Percentiles rank a stretch among this genome's conserved stretches.
phyloP scores from a whole-genome alignment of 2,113 vertebrate species.

The Chrysochloris asiatica region DNA sequence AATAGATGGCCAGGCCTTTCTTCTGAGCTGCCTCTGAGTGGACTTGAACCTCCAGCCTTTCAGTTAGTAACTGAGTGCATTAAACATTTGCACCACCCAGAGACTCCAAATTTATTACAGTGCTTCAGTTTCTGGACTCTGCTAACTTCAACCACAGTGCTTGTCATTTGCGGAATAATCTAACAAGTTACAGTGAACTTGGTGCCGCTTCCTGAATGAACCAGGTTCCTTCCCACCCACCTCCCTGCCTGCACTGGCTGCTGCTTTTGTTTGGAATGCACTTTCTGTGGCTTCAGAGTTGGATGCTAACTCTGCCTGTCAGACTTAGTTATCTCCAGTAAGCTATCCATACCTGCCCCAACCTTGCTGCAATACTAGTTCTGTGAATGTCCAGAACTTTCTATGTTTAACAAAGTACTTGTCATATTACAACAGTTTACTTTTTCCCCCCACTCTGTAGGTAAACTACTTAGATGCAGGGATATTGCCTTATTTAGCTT shows the following conservation, averaged over 20 bases:
- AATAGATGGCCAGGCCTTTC: background rate
- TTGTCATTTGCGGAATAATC: rapidly evolving
- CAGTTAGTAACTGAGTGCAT: background rate
- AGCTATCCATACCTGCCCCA: background rate
- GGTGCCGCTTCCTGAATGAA: background rate
- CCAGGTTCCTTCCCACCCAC: background rate
- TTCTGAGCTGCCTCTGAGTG: background rate
- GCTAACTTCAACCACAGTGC: background rate
- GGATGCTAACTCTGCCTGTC: too few species aligned
- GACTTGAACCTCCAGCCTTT: background rate
- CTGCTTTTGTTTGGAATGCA: background rate
- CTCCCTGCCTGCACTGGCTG: background rate
- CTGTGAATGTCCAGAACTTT: background rate
- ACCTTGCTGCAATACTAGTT: too few species aligned
- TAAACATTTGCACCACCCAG: background rate
- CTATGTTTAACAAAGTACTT: background rate
- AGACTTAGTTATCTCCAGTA: background rate
- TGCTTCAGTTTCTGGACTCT: background rate
- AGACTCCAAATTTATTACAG: background rate
- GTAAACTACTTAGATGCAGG: background rate
- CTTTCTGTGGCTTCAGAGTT: too few species aligned
- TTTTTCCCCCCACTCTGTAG: background rate
- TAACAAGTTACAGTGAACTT: background rate
- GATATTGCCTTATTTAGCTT: background rate
- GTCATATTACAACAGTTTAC: background rate